phyloP scores from a whole-genome alignment of 2,113 vertebrate species.

The Cyanoramphus novaezelandiae region DNA sequence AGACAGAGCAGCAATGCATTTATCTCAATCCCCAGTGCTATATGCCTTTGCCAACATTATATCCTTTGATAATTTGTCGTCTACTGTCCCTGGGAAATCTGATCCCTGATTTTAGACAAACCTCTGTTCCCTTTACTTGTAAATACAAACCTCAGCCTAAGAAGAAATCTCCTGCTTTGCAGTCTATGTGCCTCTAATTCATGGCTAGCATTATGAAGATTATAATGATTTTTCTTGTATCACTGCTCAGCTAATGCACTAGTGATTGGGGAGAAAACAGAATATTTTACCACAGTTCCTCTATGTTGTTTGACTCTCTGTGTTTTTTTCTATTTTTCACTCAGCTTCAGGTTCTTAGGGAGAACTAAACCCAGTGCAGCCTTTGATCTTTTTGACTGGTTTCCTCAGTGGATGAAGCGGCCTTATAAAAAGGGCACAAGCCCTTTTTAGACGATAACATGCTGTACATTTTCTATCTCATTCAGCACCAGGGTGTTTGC shows the following conservation, averaged over 20 bases:
- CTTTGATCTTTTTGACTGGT: constrained; percentile 55
- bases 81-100: background rate
- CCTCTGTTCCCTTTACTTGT: background rate
- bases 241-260: background rate
- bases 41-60: background rate
- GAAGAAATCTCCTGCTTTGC: background rate
- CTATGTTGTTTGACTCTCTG: constrained; percentile 16
- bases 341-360: constrained; percentile 24
- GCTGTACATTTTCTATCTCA: constrained; percentile 39
- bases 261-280: constrained; percentile 15
- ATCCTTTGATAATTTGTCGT: constrained; percentile 22
- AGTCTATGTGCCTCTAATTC: constrained; percentile 7
- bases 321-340: constrained; percentile 45
- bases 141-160: constrained; percentile 11
- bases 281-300: constrained; percentile 33
- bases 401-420: constrained; percentile 26
- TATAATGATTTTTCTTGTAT: constrained; percentile 43
- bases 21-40: constrained; percentile 25
- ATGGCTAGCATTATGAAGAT: constrained; percentile 28
- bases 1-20: constrained; percentile 1
- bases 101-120: constrained; percentile 34
- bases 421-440: constrained; percentile 10
- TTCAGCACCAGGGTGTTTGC: constrained; percentile 23
- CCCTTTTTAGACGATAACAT: constrained; percentile 19
- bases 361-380: background rate